These are phyloP conservation scores for Leptinotarsa texana DNA, from an alignment of 1,140 invertebrate species.

Conservation along the genomic window DNA sequence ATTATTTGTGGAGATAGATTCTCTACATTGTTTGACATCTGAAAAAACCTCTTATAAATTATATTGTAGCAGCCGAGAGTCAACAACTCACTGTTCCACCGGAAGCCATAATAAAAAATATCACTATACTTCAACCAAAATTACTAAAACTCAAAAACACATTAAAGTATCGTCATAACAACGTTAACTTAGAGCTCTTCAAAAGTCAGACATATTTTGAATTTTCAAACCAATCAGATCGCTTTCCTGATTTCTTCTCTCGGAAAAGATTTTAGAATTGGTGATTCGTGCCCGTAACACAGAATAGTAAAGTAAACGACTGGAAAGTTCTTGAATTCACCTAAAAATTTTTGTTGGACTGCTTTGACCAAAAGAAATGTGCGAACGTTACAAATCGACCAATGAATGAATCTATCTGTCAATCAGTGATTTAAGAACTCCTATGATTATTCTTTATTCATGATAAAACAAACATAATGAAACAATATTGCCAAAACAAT, in stretches of 20 bases:
- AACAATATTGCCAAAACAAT: too few relatives aligned
- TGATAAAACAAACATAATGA: too few relatives aligned
- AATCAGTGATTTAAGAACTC: too few relatives aligned
- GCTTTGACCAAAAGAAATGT: too few relatives aligned
- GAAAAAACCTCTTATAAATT: constrained; percentile 26
- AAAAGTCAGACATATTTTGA: constrained; percentile 41
- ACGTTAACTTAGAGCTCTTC: constrained; percentile 38
- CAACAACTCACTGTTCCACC: constrained; percentile 34
- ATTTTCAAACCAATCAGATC: constrained; percentile 42
- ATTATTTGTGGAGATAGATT: constrained; percentile 93
- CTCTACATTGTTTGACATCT: constrained; percentile 90
- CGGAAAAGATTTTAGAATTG: neutral
- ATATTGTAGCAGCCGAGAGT: neutral
- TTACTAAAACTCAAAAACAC: constrained; percentile 15
- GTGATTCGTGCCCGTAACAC: too few relatives aligned
- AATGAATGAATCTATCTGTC: neutral
- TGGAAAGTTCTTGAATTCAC: too few relatives aligned
- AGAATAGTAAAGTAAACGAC: too few relatives aligned
- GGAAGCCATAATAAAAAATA: constrained; percentile 36
- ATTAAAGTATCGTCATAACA: constrained; percentile 39
- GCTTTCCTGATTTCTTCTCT: neutral
- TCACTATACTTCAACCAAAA: constrained; percentile 38
- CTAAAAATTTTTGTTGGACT: too few relatives aligned
- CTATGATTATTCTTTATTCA: too few relatives aligned
- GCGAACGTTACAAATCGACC: neutral